A percentile compares a stretch with the other conserved stretches of the same genome.
These are phyloP conservation scores for Globia sparganii DNA, from an alignment of 2,888 invertebrate species.

Conservation along the genomic window DNA sequence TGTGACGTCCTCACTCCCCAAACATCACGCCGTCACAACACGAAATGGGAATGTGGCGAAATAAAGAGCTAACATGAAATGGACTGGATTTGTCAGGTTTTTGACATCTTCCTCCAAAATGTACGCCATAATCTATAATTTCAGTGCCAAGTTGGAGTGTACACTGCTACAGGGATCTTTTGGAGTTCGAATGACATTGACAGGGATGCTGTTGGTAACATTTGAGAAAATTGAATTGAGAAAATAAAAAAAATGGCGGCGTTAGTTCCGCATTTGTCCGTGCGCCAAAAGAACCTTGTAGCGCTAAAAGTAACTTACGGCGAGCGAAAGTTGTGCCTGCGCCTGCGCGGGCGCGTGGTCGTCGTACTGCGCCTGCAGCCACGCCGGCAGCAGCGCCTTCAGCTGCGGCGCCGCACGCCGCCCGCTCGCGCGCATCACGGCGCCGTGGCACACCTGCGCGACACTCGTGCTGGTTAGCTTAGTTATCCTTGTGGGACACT, in stretches of 20 bases:
- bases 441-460: constrained; percentile 93
- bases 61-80: background rate
- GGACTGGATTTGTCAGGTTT: background rate
- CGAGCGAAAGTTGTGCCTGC: constrained; percentile 69
- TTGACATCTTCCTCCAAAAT: background rate
- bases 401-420: constrained; percentile 95
- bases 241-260: background rate
- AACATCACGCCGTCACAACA: background rate
- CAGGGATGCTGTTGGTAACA: background rate
- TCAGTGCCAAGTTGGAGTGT: background rate
- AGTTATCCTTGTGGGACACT: background rate
- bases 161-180: background rate
- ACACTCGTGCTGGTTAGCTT: too few species aligned
- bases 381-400: constrained; percentile 94
- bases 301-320: constrained; percentile 56
- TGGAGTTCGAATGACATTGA: background rate
- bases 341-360: constrained; percentile 94
- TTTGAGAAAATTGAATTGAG: background rate
- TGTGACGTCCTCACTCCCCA: background rate
- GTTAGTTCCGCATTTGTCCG: background rate
- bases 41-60: too few species aligned
- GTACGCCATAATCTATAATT: background rate
- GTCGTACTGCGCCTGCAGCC: constrained; percentile 96
- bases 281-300: background rate
- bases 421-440: constrained; percentile 91